Base-by-base conservation (phyloP, 2,113 vertebrate genomes). In the Mirounga angustirostris region DNA sequence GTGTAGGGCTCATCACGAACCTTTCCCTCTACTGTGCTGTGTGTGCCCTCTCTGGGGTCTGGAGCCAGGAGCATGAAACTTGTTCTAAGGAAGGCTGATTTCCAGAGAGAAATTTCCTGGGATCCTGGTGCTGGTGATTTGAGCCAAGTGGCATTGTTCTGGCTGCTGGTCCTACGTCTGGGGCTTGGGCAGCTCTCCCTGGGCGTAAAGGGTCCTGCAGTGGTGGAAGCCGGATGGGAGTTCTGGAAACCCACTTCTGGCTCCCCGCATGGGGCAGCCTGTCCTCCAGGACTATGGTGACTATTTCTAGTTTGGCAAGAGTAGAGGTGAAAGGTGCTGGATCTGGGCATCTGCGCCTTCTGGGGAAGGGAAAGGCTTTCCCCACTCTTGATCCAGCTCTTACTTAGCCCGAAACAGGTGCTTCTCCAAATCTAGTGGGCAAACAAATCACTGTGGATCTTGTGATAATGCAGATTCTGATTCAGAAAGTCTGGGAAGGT, bases 1-100 rank as follows among this genome's bases (percentile, higher is more conserved):
- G 4, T 0, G 4, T 22, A 14, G 0, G 1, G 36, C 43, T 46
- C 26, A 13, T 19, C 43, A 2, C 0, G 0, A 50, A 56, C 26
- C 54, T n/a, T 43, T 46, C 50, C 22, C 36, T 18, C 63, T 7
- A 0, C 30, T 1, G 1, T 0, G 26, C 15, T 7, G 2, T 0
- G 0, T 30, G 92, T 61, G 15, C 65, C 61, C 63, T 58, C 65
- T 84, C 46, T 0, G 3, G 36, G 71, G 40, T 59, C 50, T 58
- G 50, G 21, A 78, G 30, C 46, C 73, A 0, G 15, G 0, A 5
- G n/a, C 58, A 0, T 7, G 24, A 13, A 54, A 11, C 14, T 59
- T 22, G 1, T n/a, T 78, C 5, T 16, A 5, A 0, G 19, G 56
- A 78, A 43, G 26, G 22, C 36, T 33, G 56, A 8, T 46, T 30